phyloP scores from a whole-genome alignment of 2,888 invertebrate species.

The Scaptomyza reducta region DNA sequence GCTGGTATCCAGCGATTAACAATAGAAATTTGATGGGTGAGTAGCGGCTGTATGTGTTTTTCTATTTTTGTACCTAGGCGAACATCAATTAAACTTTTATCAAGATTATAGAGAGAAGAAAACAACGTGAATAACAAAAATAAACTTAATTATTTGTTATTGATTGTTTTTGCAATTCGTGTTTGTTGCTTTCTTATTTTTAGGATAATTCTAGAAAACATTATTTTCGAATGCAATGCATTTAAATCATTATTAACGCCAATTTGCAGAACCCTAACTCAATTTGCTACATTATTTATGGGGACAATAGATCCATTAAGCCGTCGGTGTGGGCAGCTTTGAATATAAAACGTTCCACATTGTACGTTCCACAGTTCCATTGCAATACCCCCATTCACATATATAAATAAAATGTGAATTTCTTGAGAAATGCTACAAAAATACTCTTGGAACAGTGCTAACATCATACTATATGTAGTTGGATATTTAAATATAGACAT shows the following conservation, averaged over 20 bases:
- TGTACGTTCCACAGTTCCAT: slow-evolving; percentile 3
- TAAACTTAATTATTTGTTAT: slow-evolving; percentile 14
- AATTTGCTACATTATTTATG: slow-evolving; percentile 22
- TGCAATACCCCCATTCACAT: slow-evolving; percentile 7
- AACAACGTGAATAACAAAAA: background rate
- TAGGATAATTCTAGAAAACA: slow-evolving; percentile 12
- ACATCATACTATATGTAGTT: slow-evolving; percentile 19
- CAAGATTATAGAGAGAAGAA: slow-evolving; percentile 4
- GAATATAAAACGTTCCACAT: slow-evolving; percentile 5
- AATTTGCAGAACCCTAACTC: slow-evolving; percentile 23
- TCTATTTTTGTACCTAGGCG: slow-evolving; percentile 4
- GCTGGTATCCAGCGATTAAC: slow-evolving; percentile 18
- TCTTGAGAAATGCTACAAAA: slow-evolving; percentile 19
- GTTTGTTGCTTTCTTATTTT: slow-evolving; percentile 3
- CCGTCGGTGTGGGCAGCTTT: slow-evolving; percentile 1
- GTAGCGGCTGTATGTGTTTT: slow-evolving; percentile 8
- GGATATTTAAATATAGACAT: slow-evolving; percentile 4
- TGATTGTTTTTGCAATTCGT: background rate
- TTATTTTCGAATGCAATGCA: slow-evolving; percentile 7
- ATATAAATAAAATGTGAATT: background rate
- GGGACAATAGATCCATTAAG: slow-evolving; percentile 41
- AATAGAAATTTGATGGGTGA: slow-evolving; percentile 9
- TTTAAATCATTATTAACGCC: slow-evolving; percentile 23
- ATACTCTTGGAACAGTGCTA: slow-evolving; percentile 22
- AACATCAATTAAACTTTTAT: slow-evolving; percentile 33